Base-by-base conservation (phyloP, 2,113 vertebrate genomes). In the Neodontobutis hainanensis region DNA sequence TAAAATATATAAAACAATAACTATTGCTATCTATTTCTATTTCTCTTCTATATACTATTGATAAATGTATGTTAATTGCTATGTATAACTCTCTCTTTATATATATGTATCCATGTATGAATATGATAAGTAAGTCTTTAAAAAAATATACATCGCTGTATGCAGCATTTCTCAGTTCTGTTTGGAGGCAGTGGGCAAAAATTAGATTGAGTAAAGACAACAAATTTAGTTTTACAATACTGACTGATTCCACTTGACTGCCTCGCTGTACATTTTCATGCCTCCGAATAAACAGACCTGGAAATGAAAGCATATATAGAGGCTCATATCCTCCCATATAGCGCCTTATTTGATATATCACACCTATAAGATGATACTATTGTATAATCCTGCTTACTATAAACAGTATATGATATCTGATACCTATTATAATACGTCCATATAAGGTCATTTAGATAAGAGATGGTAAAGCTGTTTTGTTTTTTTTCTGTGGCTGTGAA, bases 1-100 rank as follows among this genome's bases (percentile, higher is more conserved):
- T 92, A 83, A 92, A 55, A 92, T 89, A 90, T 82, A 90, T 87
- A 85, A n/a, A n/a, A 88, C 69, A 61, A 89, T 86, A 84, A 89
- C 85, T 77, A 90, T 90, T 87, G 83, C 89, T 85, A 83, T 85
- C 87, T 87, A 90, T 89, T 91, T 91, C 85, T 85, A 90, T 90
- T 87, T 88, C 88, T 91, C 86, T 90, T 85, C 84, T 90, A 91
- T 92, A 93, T 91, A 88, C 91, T 92, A 94, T 92, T 90, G 90
- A 92, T 92, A 93, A 91, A 92, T 92, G 91, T 93, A 92, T 88
- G 89, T 92, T 92, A 90, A 92, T 89, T 92, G 90, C 90, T 64
- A 92, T 92, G 90, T 92, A 92, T 92, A 92, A 90, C 91, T 91
- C 79, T 87, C 82, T 88, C 84, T 91, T 89, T 90, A 92, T 91